These are phyloP conservation scores for Mercenaria mercenaria DNA, from an alignment of 1,140 invertebrate genomes.

Conservation along the genomic window DNA sequence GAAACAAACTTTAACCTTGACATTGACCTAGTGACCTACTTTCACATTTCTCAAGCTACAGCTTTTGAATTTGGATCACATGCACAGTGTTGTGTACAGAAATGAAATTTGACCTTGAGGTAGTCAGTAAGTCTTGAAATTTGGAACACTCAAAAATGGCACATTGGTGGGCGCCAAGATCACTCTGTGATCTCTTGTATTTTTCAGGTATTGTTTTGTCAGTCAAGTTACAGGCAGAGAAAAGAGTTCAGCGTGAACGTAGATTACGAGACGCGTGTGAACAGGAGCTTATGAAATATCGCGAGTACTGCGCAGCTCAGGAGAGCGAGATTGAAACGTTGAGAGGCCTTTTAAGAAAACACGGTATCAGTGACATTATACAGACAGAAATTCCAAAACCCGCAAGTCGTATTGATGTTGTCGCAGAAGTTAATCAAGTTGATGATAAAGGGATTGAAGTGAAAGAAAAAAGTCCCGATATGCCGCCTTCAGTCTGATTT, in stretches of 20 bases:
- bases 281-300: constrained; percentile 83
- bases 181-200: too few relatives aligned
- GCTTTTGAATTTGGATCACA: too few relatives aligned
- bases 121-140: too few relatives aligned
- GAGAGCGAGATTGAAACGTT: constrained; percentile 80
- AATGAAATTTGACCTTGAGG: too few relatives aligned
- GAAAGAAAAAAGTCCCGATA: constrained; percentile 29
- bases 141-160: too few relatives aligned
- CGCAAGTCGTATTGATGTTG: constrained; percentile 69
- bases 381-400: constrained; percentile 68
- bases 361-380: constrained; percentile 75
- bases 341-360: constrained; percentile 77
- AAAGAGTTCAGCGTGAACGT: constrained; percentile 79
- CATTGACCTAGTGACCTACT: too few relatives aligned
- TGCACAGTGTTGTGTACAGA: too few relatives aligned
- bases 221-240: constrained; percentile 83
- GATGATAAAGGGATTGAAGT: constrained; percentile 7
- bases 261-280: constrained; percentile 79
- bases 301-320: constrained; percentile 80
- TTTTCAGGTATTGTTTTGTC: constrained; percentile 84
- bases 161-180: too few relatives aligned
- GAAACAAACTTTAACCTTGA: too few relatives aligned
- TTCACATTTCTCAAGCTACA: too few relatives aligned
- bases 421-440: constrained; percentile 74
- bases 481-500: background rate